Percentiles rank a stretch among this genome's conserved stretches.
Evolutionary conservation across 2,888 invertebrate genomes (phyloP).

Genomic region (Archips xylosteana): DNA sequence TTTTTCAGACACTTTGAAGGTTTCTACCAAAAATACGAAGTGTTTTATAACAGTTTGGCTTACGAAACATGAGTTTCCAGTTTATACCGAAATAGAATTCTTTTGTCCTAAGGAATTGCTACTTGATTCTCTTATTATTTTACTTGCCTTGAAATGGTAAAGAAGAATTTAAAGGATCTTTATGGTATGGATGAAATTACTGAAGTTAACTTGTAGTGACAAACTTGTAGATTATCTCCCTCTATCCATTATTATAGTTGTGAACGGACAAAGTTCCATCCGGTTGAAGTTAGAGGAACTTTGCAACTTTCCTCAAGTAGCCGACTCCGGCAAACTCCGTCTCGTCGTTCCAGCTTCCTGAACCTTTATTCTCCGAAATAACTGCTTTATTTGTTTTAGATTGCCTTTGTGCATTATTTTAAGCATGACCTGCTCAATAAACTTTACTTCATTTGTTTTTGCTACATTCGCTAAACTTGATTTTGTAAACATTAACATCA

Average conservation of each 20-base stretch:
- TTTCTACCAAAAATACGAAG: neutral
- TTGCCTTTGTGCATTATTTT: constrained; percentile 42
- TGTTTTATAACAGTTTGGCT: neutral
- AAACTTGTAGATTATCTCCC: constrained; percentile 77
- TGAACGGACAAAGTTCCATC: constrained; percentile 66
- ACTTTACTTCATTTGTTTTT: constrained; percentile 18
- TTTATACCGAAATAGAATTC: neutral
- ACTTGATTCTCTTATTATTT: neutral
- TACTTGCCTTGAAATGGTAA: neutral
- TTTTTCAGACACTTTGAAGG: neutral
- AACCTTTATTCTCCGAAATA: constrained; percentile 57
- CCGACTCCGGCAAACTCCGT: constrained; percentile 61
- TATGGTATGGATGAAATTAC: constrained; percentile 61
- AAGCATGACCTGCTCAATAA: constrained; percentile 3
- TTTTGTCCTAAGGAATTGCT: neutral
- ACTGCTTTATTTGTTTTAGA: constrained; percentile 60
- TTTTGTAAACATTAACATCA: constrained; percentile 24
- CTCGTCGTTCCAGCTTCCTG: constrained; percentile 50
- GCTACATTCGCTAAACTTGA: constrained; percentile 13
- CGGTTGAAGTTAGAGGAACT: constrained; percentile 61
- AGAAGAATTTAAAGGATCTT: neutral
- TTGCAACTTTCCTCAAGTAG: constrained; percentile 64
- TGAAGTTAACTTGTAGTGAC: constrained; percentile 66
- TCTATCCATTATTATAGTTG: constrained; percentile 69
- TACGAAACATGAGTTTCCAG: neutral